These are phyloP conservation scores for Benthochromis sp. DNA, from an alignment of 2,113 vertebrate species.

Conservation along the genomic window DNA sequence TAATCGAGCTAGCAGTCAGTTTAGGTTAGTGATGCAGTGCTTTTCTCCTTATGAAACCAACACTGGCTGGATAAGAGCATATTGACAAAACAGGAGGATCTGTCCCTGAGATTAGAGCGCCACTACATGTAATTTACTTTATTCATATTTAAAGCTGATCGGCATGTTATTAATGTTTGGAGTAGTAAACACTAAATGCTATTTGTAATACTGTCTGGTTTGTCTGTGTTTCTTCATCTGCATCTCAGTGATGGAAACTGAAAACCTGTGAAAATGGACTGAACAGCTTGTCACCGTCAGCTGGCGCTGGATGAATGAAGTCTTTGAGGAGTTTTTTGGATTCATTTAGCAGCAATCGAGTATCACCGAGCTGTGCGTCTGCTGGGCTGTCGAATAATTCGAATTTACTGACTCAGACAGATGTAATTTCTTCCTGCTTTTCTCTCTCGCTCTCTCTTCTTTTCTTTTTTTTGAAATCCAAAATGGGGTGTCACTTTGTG, in stretches of 20 bases:
- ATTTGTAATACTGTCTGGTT: not conserved
- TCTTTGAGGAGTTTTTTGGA: not conserved
- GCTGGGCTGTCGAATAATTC: not conserved
- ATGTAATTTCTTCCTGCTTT: not conserved
- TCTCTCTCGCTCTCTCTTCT: not conserved
- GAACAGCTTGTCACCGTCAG: not conserved
- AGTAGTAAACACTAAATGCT: not conserved
- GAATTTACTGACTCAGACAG: conserved; percentile 18
- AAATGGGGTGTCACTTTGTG: conserved; percentile 44
- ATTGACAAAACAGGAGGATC: not conserved
- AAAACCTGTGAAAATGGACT: not conserved
- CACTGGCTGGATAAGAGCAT: not conserved
- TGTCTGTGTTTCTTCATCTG: not conserved
- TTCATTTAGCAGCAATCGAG: not conserved
- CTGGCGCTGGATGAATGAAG: not conserved
- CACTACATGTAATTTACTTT: not conserved
- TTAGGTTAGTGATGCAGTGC: not conserved
- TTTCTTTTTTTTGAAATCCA: not conserved
- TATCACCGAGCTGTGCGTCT: not conserved
- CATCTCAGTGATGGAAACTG: not conserved
- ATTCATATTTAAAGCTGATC: not conserved
- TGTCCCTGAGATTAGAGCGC: not conserved
- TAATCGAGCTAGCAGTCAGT: not conserved
- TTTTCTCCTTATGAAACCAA: not conserved
- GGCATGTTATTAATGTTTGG: not conserved